Evolutionary conservation across 1,140 invertebrate genomes (phyloP).

Genomic region (Leptestheria dahalacensis): DNA sequence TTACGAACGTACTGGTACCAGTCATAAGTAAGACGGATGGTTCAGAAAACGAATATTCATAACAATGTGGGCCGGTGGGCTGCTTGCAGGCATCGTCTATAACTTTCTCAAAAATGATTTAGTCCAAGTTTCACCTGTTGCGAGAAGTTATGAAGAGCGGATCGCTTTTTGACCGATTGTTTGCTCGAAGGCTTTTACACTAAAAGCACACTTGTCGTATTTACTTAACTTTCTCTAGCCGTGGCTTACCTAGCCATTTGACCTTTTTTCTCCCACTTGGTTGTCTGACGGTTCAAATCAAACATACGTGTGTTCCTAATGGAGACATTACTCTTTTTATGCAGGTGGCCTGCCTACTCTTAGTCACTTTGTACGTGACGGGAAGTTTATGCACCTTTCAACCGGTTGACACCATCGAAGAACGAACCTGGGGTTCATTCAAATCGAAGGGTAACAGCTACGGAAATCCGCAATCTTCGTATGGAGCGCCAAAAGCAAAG

Average conservation of each 20-base stretch:
- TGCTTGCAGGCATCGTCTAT: neutral
- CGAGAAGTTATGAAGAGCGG: neutral
- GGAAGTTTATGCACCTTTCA: neutral
- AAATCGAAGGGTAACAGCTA: neutral
- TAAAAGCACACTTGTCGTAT: neutral
- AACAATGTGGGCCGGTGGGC: neutral
- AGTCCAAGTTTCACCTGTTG: neutral
- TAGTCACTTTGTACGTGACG: neutral
- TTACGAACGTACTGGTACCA: neutral
- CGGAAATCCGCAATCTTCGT: neutral
- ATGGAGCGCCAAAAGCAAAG: conserved; percentile 15
- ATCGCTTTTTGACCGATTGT: neutral
- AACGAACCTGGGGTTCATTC: neutral
- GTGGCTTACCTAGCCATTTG: no score
- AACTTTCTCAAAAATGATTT: neutral
- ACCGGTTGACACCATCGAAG: neutral
- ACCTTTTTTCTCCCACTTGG: no score
- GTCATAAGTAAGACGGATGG: neutral
- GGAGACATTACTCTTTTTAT: neutral
- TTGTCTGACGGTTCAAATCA: neutral
- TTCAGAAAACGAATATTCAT: neutral
- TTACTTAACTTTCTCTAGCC: neutral
- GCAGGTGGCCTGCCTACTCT: neutral
- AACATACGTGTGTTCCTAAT: neutral
- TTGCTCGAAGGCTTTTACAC: neutral